Evolutionary conservation across 2,797 vertebrate genomes (phyloP), one percentile per base, ranked within the genome.

Genomic region (Clarias laeviceps): DNA sequence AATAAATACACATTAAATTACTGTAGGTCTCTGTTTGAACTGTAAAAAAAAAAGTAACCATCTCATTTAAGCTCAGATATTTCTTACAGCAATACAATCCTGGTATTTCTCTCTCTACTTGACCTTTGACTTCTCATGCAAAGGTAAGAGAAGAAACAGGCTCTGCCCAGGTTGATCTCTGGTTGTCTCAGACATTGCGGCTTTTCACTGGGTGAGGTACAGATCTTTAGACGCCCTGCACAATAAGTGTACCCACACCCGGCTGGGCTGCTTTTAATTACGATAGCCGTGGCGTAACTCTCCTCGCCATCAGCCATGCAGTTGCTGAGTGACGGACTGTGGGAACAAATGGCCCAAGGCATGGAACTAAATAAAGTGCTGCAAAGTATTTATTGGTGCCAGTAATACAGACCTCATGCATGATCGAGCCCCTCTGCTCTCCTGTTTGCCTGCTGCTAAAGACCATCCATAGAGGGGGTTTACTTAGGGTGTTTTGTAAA

Each of bases 271-370:
- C 81, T 81, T 90, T 87, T 90, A 90, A 89, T 90, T 86, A 89
- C 85, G 83, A 83, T 82, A 90, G 82, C 87, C 62, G 74, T 85
- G 85, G 68, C 65, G 17, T 83, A 85, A 83, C 69, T 86, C 87
- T 86, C 73, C 68, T 88, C 62, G 78, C 79, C 69, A 65, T 88
- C 86, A 80, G 85, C 81, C 79, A 17, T 82, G 32, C 76, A 86
- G 89, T 89, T 89, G 84, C 87, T 89, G 91, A 89, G 86, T 90
- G 89, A 91, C 86, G 80, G 89, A 89, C 87, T 89, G 86, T 89
- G 86, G 84, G 84, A 89, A 82, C 81, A 89, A 89, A 87, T 91
- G 85, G 89, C 90, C 88, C 85, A 65, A 86, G 88, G 90, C 89
- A 88, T 88, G 86, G 90, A 90, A 88, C 84, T 90, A 87, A 88